Evolutionary conservation across 2,888 invertebrate species (phyloP), one percentile per base, ranked within the genome.

Genomic region (Dorcus hopei): DNA sequence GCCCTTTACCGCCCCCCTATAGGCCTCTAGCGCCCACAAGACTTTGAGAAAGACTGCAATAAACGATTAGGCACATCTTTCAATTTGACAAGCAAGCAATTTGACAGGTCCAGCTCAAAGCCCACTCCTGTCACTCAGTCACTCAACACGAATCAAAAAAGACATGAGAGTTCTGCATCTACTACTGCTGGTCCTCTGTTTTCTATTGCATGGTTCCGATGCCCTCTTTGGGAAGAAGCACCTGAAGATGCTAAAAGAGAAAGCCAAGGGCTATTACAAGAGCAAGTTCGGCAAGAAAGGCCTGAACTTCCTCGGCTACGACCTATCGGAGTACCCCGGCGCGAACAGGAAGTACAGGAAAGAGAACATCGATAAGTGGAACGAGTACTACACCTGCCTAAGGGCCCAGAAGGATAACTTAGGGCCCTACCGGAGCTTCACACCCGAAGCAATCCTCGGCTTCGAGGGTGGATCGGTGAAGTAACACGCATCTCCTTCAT

Each of bases 301-400:
- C 7, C 71, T 72, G 70, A 72, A 78, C 61, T 76, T 77, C 63
- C 61, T 77, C 47, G 76, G 76, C 8, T 62, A 72, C 14, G 76
- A 77, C 61, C 69, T 74, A 11, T 68, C 75, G 4, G 80, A 81
- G 70, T 84, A 80, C 72, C 82, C 82, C 9, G 77, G 79, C 53
- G 72, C 72, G 5, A 79, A 82, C 62, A 63, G 72, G 40, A 72
- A 77, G 55, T 73, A 77, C 53, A 63, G 74, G 53, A 65, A 76
- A 49, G 71, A 78, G 45, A 75, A 81, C 54, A 68, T 68, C 57
- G 69, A 75, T 47, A 75, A 78, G 52, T 87, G 86, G 85, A 67
- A 79, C 1, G 72, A 79, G 9, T 85, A 86, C 72, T 85, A 85
- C 68, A 61, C 76, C 3, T 85, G 85, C 67, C 72, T 82, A 33